Base-by-base conservation (phyloP, 2,113 vertebrate species). In the Austrofundulus limnaeus region DNA sequence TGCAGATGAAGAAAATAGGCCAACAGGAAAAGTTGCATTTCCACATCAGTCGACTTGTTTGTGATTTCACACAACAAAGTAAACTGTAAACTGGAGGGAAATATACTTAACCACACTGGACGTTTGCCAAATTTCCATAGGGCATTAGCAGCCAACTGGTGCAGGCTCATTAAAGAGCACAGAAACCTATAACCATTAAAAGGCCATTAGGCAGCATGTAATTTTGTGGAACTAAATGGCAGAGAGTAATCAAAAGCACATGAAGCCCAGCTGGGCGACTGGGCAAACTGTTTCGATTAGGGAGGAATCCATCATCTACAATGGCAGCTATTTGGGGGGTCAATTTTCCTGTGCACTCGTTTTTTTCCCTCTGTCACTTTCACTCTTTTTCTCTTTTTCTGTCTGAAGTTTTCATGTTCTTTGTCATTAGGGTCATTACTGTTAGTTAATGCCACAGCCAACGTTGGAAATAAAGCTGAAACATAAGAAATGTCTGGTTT, bases 101-200 rank as follows among this genome's bases (percentile, higher is more conserved):
- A 93, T 91, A 93, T 91, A 87, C 77, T 87, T 80, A 84, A 88
- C 84, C 83, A 73, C 84, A 86, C 91, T 96, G 96, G 96, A 92
- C 50, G 61, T 55, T 90, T 60, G 94, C 96, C 96, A 98, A 89
- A 96, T 96, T 94, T 96, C 96, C 93, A 96, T 92, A 92, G 94
- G 96, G 94, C 94, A 95, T 97, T 95, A 95, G 94, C 93, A 96
- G 94, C 94, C 96, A 96, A 97, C 95, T 95, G 96, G 96, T 95
- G 94, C 96, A 95, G 94, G 93, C 96, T 98, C 96, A 96, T 98
- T 98, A 94, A 94, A 94, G 93, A 89, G 89, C 93, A 95, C 90
- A 94, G 93, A 96, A 97, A 96, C 95, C 95, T 95, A 98, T 98
- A 98, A 98, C 95, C 95, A 99, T 98, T 98, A 98, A 97, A 98